These are phyloP conservation scores for Poecile montanus DNA, from an alignment of 2,797 vertebrate species.

Conservation along the genomic window DNA sequence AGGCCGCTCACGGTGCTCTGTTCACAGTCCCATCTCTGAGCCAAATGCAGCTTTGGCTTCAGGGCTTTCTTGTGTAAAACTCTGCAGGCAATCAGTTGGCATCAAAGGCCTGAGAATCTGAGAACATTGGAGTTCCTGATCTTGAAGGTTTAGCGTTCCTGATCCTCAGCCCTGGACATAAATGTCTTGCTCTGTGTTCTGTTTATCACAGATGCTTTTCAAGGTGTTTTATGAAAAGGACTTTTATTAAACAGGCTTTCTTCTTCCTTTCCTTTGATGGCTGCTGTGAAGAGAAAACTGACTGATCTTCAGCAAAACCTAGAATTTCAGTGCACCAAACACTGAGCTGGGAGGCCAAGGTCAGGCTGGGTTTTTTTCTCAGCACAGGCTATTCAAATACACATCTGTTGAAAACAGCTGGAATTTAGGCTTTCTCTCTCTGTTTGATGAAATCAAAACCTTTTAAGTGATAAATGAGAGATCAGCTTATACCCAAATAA, in stretches of 20 bases:
- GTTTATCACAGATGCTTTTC: slow-evolving; percentile 54
- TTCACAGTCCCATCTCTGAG: neutral
- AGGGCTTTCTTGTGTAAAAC: neutral
- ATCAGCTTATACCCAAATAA: neutral
- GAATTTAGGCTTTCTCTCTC: neutral
- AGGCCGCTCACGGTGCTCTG: neutral
- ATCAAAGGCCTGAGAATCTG: neutral
- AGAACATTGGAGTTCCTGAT: slow-evolving; percentile 17
- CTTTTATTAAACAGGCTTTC: slow-evolving; percentile 46
- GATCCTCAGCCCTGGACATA: neutral
- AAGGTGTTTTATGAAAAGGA: slow-evolving; percentile 25
- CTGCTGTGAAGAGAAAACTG: slow-evolving; percentile 35
- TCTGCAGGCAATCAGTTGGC: neutral
- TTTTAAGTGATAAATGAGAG: neutral
- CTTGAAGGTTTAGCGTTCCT: neutral
- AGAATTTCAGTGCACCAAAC: neutral
- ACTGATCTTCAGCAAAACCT: slow-evolving; percentile 52
- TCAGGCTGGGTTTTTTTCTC: slow-evolving; percentile 9
- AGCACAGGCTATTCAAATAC: neutral
- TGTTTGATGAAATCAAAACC: slow-evolving; percentile 33
- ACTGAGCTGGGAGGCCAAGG: neutral
- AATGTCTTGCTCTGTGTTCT: slow-evolving; percentile 34
- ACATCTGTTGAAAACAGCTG: neutral
- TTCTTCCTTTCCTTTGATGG: slow-evolving; percentile 40
- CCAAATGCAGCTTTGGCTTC: neutral